Evolutionary conservation across 1,140 invertebrate species (phyloP).

Genomic region (Lepidurus arcticus): DNA sequence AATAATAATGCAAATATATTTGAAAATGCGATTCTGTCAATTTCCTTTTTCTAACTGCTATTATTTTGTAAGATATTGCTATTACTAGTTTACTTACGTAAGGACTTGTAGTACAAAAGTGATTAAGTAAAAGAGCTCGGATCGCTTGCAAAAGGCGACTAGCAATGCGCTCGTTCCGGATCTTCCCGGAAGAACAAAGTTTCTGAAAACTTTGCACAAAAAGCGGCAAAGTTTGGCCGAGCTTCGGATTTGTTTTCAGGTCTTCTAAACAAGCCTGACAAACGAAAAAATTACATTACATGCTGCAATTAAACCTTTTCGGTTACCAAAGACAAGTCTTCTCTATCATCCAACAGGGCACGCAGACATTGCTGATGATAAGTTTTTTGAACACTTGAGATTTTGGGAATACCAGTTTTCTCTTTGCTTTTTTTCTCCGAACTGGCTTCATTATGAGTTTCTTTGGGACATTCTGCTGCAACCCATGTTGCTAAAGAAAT

Average conservation of each 20-base stretch:
- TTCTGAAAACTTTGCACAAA: constrained; percentile 14
- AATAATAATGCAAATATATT: background rate
- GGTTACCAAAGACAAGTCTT: background rate
- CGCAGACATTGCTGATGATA: background rate
- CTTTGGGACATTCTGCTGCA: background rate
- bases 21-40: background rate
- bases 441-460: background rate
- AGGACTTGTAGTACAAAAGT: background rate
- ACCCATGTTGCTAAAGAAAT: background rate
- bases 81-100: background rate
- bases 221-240: background rate
- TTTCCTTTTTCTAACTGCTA: too few relatives aligned
- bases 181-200: background rate
- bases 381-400: background rate
- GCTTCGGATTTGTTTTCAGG: background rate
- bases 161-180: background rate
- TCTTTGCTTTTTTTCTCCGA: background rate
- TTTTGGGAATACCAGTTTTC: background rate
- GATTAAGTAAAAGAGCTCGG: background rate
- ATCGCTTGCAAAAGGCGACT: background rate
- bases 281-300: background rate
- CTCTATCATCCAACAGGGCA: background rate
- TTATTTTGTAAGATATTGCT: too few relatives aligned
- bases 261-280: background rate
- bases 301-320: background rate